Conservation (phyloP, 2,113 vertebrate species). For the Varanus komodoensis region DNA sequence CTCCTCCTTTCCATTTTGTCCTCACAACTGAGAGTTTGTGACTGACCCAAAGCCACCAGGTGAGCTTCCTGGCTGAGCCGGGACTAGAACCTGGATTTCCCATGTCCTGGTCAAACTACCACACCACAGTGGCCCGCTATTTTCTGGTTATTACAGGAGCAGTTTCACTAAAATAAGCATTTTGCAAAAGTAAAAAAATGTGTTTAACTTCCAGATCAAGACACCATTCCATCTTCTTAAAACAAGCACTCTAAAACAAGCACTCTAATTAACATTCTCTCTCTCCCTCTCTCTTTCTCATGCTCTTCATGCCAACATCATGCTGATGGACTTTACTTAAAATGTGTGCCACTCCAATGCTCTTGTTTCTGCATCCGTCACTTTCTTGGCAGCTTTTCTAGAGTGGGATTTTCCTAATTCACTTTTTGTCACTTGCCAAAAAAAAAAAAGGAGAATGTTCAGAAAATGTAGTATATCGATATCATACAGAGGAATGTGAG, state of each 20-base stretch:
- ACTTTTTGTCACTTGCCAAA: neutral
- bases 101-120: too few relatives aligned
- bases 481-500: neutral
- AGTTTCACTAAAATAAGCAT: neutral
- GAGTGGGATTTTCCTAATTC: slow-evolving; percentile 8
- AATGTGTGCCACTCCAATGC: slow-evolving; percentile 5
- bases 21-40: too few relatives aligned
- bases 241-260: neutral
- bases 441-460: slow-evolving; percentile 54
- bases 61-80: too few relatives aligned
- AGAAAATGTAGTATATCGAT: neutral
- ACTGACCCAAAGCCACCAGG: too few relatives aligned
- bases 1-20: too few relatives aligned
- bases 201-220: fast-evolving
- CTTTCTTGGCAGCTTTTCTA: slow-evolving; percentile 48
- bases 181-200: neutral
- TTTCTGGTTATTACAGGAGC: fast-evolving
- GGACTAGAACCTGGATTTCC: too few relatives aligned
- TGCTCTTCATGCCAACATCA: slow-evolving; percentile 13
- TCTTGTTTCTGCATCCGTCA: slow-evolving; percentile 16
- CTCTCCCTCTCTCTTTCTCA: neutral
- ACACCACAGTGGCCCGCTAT: too few relatives aligned
- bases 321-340: slow-evolving; percentile 33
- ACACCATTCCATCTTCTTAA: slow-evolving; percentile 2
- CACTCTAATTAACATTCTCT: slow-evolving; percentile 14